Evolutionary conservation across 2,888 invertebrate genomes (phyloP).

Genomic region (Ormyrus rosae): DNA sequence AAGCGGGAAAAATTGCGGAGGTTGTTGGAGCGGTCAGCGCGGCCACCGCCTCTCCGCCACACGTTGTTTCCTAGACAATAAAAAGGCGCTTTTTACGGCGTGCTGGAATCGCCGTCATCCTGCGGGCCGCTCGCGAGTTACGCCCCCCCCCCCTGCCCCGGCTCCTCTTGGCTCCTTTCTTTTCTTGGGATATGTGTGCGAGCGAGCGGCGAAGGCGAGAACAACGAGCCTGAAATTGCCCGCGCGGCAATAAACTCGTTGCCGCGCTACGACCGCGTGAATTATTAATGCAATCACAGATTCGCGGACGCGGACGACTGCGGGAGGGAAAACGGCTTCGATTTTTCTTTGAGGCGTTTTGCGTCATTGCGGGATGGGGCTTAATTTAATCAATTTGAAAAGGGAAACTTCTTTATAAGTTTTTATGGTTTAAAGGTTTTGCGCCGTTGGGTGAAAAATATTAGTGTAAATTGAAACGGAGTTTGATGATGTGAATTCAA

Average conservation of each 20-base stretch:
- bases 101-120: conserved; percentile 40
- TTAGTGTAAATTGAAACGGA: too few species aligned
- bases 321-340: too few species aligned
- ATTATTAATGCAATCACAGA: conserved; percentile 43
- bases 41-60: background rate
- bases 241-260: conserved; percentile 35
- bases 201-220: too few species aligned
- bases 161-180: background rate
- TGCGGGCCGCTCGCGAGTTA: background rate
- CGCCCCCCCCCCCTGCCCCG: background rate
- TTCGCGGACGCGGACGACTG: background rate
- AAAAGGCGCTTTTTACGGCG: conserved; percentile 53
- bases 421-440: too few species aligned
- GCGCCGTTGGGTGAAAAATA: too few species aligned
- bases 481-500: too few species aligned
- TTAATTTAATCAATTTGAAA: too few species aligned
- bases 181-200: background rate
- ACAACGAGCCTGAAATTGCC: conserved; percentile 31
- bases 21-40: conserved; percentile 14
- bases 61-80: conserved; percentile 49
- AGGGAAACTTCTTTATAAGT: too few species aligned
- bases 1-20: conserved; percentile 6
- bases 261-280: conserved; percentile 27
- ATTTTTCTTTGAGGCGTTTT: too few species aligned
- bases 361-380: too few species aligned